These are phyloP conservation scores for Gymnosoma rotundatum DNA, from an alignment of 2,888 invertebrate species.

Conservation along the genomic window DNA sequence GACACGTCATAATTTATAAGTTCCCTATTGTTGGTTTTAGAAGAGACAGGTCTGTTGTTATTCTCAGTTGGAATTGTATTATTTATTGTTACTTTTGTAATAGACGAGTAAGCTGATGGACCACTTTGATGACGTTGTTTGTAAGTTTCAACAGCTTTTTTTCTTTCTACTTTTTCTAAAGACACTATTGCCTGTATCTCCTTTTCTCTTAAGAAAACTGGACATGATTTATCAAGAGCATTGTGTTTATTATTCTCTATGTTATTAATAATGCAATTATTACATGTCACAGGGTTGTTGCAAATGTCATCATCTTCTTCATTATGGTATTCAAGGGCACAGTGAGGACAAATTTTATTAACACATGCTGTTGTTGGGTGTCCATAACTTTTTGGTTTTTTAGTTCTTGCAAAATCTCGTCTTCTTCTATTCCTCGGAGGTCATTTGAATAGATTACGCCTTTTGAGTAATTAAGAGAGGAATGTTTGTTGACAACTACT, in stretches of 20 bases:
- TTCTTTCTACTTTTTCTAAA: constrained; percentile 9
- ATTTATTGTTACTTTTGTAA: neutral
- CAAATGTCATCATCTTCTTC: too few species aligned
- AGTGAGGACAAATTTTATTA: neutral
- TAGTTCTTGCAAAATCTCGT: too few species aligned
- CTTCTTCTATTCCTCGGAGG: too few species aligned
- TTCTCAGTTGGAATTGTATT: too few species aligned
- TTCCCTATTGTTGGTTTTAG: constrained; percentile 1
- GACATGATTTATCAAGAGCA: too few species aligned
- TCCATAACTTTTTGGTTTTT: neutral
- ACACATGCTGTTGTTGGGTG: neutral
- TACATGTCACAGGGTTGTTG: too few species aligned
- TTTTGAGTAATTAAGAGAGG: constrained; percentile 12
- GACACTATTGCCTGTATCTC: neutral
- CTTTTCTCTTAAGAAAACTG: too few species aligned
- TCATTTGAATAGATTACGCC: neutral
- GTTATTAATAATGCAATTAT: too few species aligned
- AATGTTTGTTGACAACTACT: constrained; percentile 2
- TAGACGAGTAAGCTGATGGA: neutral
- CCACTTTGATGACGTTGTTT: constrained; percentile 2
- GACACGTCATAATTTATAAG: constrained; percentile 1
- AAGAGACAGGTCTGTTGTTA: too few species aligned
- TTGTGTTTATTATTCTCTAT: too few species aligned
- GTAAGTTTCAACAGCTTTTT: neutral
- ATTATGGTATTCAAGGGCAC: too few species aligned